Evolutionary conservation across 2,113 vertebrate genomes (phyloP).

Genomic region (Callospermophilus lateralis): DNA sequence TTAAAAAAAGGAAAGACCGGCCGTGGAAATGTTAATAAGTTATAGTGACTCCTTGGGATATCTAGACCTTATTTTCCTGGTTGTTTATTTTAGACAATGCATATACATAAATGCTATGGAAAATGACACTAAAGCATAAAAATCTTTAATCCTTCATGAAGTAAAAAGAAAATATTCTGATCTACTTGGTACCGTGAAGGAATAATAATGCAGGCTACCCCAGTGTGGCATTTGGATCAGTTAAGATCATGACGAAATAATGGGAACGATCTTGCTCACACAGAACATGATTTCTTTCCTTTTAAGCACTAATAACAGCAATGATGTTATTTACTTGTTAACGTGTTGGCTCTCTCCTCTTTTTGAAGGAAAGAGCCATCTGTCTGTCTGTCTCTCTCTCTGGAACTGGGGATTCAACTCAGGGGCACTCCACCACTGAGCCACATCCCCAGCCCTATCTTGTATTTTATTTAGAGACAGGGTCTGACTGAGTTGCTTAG

Average conservation of each 20-base stretch:
- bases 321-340: not conserved
- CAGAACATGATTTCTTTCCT: not conserved
- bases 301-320: not conserved
- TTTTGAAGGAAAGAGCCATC: not conserved
- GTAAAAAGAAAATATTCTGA: not conserved
- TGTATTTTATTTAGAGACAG: too few relatives aligned
- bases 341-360: not conserved
- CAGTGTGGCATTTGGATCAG: not conserved
- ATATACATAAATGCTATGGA: conserved; percentile 24
- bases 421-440: too few relatives aligned
- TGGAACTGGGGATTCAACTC: too few relatives aligned
- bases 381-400: too few relatives aligned
- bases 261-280: not conserved
- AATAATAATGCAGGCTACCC: not conserved
- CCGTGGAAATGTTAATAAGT: too few relatives aligned
- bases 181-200: not conserved
- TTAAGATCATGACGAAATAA: not conserved
- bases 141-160: conserved; percentile 3
- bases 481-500: too few relatives aligned
- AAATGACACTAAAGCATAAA: conserved; percentile 21
- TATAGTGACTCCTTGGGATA: conserved; percentile 19
- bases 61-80: conserved; percentile 3
- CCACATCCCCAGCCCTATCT: too few relatives aligned
- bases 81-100: not conserved
- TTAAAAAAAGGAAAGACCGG: too few relatives aligned